Percentiles rank a stretch among this genome's conserved stretches.
These are phyloP conservation scores for Diphyllodes magnificus DNA, from an alignment of 2,113 vertebrate species.

Conservation along the genomic window DNA sequence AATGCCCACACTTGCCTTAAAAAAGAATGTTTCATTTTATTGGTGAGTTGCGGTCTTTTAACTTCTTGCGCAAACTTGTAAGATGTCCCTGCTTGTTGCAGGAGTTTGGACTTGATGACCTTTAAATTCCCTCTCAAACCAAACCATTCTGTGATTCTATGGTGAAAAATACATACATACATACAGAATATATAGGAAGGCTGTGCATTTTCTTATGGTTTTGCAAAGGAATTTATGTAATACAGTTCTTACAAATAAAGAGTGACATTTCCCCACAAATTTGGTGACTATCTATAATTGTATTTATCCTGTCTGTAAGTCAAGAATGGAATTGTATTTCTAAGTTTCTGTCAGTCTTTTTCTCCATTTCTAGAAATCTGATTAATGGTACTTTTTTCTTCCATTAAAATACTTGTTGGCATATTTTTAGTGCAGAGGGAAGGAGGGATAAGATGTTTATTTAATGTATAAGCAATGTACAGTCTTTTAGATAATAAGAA, in stretches of 20 bases:
- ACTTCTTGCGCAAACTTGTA: background rate
- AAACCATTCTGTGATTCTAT: background rate
- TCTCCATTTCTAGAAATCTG: background rate
- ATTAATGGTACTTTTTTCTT: background rate
- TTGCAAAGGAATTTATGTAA: background rate
- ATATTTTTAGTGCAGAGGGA: background rate
- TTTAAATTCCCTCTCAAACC: background rate
- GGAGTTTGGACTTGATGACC: background rate
- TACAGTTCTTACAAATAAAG: background rate
- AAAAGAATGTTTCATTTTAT: background rate
- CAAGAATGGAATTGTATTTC: background rate
- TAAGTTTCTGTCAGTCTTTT: background rate
- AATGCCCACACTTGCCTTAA: background rate
- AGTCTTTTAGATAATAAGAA: background rate
- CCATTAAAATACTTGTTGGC: background rate
- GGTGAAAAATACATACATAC: background rate
- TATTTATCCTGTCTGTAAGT: background rate
- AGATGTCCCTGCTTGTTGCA: background rate
- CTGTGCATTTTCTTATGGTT: background rate
- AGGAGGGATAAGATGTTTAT: background rate
- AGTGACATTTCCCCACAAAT: background rate
- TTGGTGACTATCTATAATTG: background rate
- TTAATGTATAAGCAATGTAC: background rate
- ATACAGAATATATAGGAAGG: background rate
- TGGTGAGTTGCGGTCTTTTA: background rate